A percentile compares a stretch with the other conserved stretches of the same genome.
Conservation (phyloP, 1,140 invertebrate genomes). For the Euura lappo region DNA sequence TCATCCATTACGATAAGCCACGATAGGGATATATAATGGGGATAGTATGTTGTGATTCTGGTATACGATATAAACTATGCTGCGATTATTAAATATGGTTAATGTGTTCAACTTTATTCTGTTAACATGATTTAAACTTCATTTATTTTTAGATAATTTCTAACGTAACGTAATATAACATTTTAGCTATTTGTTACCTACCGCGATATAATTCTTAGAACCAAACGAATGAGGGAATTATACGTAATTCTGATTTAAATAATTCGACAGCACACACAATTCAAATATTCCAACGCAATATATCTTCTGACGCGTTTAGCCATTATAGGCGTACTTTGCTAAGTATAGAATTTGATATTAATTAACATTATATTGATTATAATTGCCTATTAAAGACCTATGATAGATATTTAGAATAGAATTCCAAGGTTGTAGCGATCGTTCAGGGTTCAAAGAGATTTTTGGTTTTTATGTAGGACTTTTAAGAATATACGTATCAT, state of each 20-base stretch:
- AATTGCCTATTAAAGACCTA: background rate
- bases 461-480: background rate
- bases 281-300: background rate
- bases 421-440: background rate
- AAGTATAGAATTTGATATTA: background rate
- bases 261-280: background rate
- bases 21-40: too few species aligned
- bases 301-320: background rate
- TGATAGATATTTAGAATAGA: background rate
- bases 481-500: background rate
- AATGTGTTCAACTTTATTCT: background rate
- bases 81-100: too few species aligned
- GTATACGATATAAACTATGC: too few species aligned
- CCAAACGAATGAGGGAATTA: too few species aligned
- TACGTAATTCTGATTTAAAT: background rate
- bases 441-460: background rate
- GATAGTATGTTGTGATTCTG: too few species aligned
- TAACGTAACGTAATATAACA: background rate
- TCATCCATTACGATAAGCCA: background rate
- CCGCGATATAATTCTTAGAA: too few species aligned
- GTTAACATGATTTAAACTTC: background rate
- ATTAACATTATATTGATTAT: constrained; percentile 1
- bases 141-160: background rate
- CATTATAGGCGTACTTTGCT: background rate
- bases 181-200: background rate